Evolutionary conservation across 2,888 invertebrate species (phyloP).

Genomic region (Encarsia formosa): DNA sequence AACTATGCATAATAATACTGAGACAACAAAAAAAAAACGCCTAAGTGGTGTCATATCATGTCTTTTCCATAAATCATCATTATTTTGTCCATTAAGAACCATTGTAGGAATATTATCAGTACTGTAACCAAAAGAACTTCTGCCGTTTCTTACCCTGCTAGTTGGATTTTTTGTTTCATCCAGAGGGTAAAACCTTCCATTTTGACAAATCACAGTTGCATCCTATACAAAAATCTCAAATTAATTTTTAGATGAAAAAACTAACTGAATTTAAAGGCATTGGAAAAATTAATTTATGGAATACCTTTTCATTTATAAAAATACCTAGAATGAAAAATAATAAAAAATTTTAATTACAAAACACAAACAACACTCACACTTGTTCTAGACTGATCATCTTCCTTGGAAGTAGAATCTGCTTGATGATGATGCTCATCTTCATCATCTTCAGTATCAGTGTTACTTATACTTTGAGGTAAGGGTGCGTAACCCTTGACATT

Average conservation of each 20-base stretch:
- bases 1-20: constrained; percentile 67
- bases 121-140: constrained; percentile 40
- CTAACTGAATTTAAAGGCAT: too few relatives aligned
- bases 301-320: background rate
- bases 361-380: constrained; percentile 15
- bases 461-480: constrained; percentile 71
- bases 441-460: constrained; percentile 76
- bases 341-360: background rate
- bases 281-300: background rate
- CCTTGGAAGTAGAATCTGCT: constrained; percentile 25
- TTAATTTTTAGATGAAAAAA: too few relatives aligned
- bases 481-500: constrained; percentile 61
- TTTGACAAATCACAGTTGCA: constrained; percentile 35
- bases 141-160: constrained; percentile 37
- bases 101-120: constrained; percentile 47
- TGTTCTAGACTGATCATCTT: constrained; percentile 25
- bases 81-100: constrained; percentile 41
- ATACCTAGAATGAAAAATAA: background rate
- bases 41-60: constrained; percentile 63
- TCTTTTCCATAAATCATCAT: constrained; percentile 45
- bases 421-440: constrained; percentile 39
- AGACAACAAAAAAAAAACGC: constrained; percentile 65
- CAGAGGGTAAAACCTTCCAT: constrained; percentile 42
- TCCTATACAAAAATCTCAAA: constrained; percentile 32
- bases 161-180: constrained; percentile 42